These are phyloP conservation scores for Drosophila arawakana DNA, from an alignment of 1,140 invertebrate genomes.

Conservation along the genomic window DNA sequence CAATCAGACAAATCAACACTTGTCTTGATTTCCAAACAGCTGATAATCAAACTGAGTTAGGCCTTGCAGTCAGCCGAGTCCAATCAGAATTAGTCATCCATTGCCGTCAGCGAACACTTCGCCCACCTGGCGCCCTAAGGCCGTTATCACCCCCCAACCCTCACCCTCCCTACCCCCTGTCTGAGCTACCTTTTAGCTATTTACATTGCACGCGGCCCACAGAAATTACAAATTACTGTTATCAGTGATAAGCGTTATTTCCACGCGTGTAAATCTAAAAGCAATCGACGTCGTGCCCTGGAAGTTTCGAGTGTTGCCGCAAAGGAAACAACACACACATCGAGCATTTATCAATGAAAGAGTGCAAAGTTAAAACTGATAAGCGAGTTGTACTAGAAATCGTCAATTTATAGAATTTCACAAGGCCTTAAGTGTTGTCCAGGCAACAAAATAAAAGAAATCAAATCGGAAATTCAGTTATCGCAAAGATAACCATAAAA, in stretches of 20 bases:
- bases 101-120: constrained; percentile 30
- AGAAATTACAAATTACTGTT: constrained; percentile 17
- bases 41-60: constrained; percentile 63
- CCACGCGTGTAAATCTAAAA: constrained; percentile 28
- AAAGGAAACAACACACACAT: constrained; percentile 17
- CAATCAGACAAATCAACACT: constrained; percentile 66
- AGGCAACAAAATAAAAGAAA: constrained; percentile 17
- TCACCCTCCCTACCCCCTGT: not conserved
- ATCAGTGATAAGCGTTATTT: constrained; percentile 35
- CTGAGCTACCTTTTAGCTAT: not conserved
- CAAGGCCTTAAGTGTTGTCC: not conserved
- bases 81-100: constrained; percentile 65
- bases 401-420: constrained; percentile 12
- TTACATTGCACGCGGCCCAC: constrained; percentile 31
- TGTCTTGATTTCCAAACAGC: constrained; percentile 77
- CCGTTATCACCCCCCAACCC: not conserved
- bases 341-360: constrained; percentile 70
- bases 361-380: constrained; percentile 61
- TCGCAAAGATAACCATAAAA: constrained; percentile 30
- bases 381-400: constrained; percentile 29
- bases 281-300: constrained; percentile 11
- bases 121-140: constrained; percentile 16
- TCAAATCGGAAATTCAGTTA: constrained; percentile 51
- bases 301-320: constrained; percentile 41
- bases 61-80: constrained; percentile 37